Conservation (phyloP, 2,888 invertebrate species). For the Agriopis aurantiaria region DNA sequence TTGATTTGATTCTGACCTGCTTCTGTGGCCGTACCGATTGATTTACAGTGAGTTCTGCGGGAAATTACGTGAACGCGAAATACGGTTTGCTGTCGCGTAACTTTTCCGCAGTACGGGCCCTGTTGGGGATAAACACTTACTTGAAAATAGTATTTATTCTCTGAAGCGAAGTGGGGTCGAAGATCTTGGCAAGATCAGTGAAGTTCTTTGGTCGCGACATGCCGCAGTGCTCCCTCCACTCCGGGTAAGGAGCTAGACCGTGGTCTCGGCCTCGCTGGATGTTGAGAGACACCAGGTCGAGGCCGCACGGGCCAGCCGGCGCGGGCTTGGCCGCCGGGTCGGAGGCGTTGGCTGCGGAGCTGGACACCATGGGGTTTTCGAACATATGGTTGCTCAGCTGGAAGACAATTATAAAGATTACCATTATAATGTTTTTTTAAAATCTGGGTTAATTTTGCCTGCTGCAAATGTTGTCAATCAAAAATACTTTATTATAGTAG, state of each 20-base stretch:
- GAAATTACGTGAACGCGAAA: too few relatives aligned
- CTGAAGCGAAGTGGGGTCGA: slow-evolving; percentile 88
- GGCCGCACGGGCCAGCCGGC: slow-evolving; percentile 85
- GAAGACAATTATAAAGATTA: slow-evolving; percentile 16
- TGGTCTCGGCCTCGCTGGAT: slow-evolving; percentile 96
- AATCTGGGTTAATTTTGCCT: too few relatives aligned
- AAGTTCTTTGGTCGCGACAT: slow-evolving; percentile 88
- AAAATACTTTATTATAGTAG: too few relatives aligned
- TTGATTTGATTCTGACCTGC: too few relatives aligned
- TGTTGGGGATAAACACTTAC: slow-evolving; percentile 63
- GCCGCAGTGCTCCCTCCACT: slow-evolving; percentile 92
- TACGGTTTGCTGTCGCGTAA: too few relatives aligned
- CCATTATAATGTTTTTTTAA: neutral
- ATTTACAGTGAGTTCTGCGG: too few relatives aligned
- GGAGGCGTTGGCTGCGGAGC: slow-evolving; percentile 52
- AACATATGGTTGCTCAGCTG: slow-evolving; percentile 90
- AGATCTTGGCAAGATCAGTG: slow-evolving; percentile 87
- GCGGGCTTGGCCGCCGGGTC: slow-evolving; percentile 39
- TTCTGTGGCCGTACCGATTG: too few relatives aligned
- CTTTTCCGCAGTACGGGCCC: too few relatives aligned
- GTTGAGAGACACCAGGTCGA: slow-evolving; percentile 95
- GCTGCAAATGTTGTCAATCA: too few relatives aligned
- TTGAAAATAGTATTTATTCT: slow-evolving; percentile 89
- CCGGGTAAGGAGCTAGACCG: slow-evolving; percentile 92
- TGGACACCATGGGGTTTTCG: slow-evolving; percentile 74